These are phyloP conservation scores for Ceraclea dissimilis DNA, from an alignment of 2,888 invertebrate species.

Conservation along the genomic window DNA sequence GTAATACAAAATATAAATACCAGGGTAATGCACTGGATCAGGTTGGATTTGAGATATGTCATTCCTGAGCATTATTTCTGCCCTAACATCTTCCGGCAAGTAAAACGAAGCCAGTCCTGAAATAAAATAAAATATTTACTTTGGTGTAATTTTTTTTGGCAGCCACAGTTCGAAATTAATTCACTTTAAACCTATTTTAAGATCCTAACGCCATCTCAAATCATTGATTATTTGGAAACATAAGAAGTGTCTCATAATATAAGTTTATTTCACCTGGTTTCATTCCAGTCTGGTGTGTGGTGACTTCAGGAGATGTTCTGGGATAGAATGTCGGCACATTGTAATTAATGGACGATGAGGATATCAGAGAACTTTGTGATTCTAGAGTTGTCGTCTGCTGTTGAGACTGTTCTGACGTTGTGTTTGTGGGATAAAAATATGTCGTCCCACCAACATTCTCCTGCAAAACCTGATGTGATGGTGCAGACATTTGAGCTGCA, in stretches of 20 bases:
- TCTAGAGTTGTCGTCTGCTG: slow-evolving; percentile 14
- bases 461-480: slow-evolving; percentile 39
- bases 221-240: too few species aligned
- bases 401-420: background rate
- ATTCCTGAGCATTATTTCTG: slow-evolving; percentile 70
- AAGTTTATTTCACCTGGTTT: slow-evolving; percentile 32
- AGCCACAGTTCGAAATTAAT: too few species aligned
- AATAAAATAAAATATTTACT: slow-evolving; percentile 8
- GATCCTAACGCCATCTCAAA: too few species aligned
- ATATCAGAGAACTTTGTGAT: background rate
- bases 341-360: slow-evolving; percentile 3
- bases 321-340: slow-evolving; percentile 49
- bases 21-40: slow-evolving; percentile 56
- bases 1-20: slow-evolving; percentile 29
- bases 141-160: too few species aligned
- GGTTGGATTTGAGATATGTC: slow-evolving; percentile 65
- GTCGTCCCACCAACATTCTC: slow-evolving; percentile 93
- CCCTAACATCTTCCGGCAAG: slow-evolving; percentile 74
- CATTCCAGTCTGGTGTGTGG: slow-evolving; percentile 41
- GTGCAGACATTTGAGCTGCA: background rate
- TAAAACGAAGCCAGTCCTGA: slow-evolving; percentile 61
- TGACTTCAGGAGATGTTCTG: slow-evolving; percentile 54
- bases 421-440: slow-evolving; percentile 73
- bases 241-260: too few species aligned
- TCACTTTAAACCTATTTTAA: too few species aligned